phyloP scores from a whole-genome alignment of 92 coral and sea anemone genomes.

The Epizoanthus fatuus region DNA sequence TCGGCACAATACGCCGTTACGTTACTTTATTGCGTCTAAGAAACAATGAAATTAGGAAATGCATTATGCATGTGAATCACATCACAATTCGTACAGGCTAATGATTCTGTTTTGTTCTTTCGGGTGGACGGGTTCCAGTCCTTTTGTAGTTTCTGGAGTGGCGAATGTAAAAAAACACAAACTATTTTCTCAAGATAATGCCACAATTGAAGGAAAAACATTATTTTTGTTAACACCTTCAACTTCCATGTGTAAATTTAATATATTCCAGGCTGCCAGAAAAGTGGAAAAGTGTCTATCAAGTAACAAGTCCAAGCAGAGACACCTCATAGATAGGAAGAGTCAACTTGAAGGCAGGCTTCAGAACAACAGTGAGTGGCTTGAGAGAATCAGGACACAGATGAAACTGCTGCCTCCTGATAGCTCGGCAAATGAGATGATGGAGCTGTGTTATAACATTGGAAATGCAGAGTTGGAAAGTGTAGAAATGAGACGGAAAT shows the following conservation, averaged over 20 bases:
- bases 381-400: constrained; percentile 77
- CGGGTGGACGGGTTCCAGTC: too few species aligned
- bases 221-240: too few species aligned
- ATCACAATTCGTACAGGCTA: too few species aligned
- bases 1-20: too few species aligned
- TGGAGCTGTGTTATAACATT: constrained; percentile 53
- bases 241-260: background rate
- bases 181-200: background rate
- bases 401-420: constrained; percentile 59
- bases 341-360: constrained; percentile 72
- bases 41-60: too few species aligned
- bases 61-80: too few species aligned
- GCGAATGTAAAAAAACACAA: background rate
- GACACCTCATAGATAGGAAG: constrained; percentile 73
- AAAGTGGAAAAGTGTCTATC: constrained; percentile 76
- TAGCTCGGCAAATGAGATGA: constrained; percentile 50
- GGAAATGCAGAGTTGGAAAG: constrained; percentile 70
- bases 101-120: too few species aligned
- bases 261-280: constrained; percentile 58
- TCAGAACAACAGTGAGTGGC: constrained; percentile 75
- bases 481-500: constrained; percentile 79
- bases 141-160: too few species aligned
- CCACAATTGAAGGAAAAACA: background rate
- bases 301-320: constrained; percentile 84
- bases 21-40: too few species aligned